A percentile compares a stretch with the other conserved stretches of the same genome.
These are phyloP conservation scores for Chrysemys picta DNA, from an alignment of 2,113 vertebrate genomes.

Conservation along the genomic window DNA sequence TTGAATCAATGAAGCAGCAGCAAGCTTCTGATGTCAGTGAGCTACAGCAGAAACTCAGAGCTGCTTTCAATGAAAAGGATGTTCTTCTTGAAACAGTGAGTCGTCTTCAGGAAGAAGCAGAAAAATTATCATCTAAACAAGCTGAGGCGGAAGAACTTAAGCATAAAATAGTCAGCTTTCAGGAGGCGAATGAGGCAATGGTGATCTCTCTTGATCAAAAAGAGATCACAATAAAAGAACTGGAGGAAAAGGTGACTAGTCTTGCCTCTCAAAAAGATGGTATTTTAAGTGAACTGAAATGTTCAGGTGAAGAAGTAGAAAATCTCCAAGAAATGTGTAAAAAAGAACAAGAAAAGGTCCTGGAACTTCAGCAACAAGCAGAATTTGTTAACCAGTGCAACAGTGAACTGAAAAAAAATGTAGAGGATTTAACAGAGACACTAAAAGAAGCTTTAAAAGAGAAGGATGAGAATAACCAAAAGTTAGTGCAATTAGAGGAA, in stretches of 20 bases:
- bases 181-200: constrained; percentile 79
- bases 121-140: constrained; percentile 61
- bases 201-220: constrained; percentile 75
- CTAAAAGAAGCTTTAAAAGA: constrained; percentile 74
- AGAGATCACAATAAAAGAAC: constrained; percentile 79
- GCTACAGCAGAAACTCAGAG: constrained; percentile 86
- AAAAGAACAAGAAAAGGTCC: constrained; percentile 54
- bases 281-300: constrained; percentile 73
- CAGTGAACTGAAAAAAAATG: constrained; percentile 75
- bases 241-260: constrained; percentile 75
- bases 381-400: constrained; percentile 73
- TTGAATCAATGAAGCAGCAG: constrained; percentile 89
- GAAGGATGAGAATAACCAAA: constrained; percentile 62
- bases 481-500: constrained; percentile 68
- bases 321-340: constrained; percentile 71
- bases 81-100: constrained; percentile 80
- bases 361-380: constrained; percentile 74
- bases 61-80: constrained; percentile 85
- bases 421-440: constrained; percentile 74
- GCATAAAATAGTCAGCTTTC: constrained; percentile 75
- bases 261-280: constrained; percentile 78
- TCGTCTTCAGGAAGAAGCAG: constrained; percentile 73
- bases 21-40: constrained; percentile 83
- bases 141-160: constrained; percentile 78
- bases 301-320: constrained; percentile 73